phyloP scores from a whole-genome alignment of 2,888 invertebrate genomes.

The Drosophila anceps region DNA sequence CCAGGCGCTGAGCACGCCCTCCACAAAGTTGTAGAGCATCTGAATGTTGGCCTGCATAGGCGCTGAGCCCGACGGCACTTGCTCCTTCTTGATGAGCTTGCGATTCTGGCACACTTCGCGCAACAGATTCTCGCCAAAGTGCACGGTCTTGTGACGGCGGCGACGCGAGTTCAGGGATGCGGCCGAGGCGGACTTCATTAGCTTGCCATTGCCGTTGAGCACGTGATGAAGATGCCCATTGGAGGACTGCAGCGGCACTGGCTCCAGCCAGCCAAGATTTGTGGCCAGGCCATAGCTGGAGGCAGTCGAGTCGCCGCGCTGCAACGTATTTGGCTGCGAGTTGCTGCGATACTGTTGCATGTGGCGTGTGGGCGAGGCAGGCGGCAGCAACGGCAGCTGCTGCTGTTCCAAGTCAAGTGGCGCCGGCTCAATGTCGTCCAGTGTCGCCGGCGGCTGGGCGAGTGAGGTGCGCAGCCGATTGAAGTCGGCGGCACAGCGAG shows the following conservation, averaged over 20 bases:
- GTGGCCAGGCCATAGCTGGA: constrained; percentile 57
- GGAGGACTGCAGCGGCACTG: constrained; percentile 46
- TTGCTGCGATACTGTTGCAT: constrained; percentile 83
- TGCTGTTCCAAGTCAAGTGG: constrained; percentile 60
- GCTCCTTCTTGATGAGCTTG: constrained; percentile 86
- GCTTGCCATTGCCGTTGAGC: constrained; percentile 68
- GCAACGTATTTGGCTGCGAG: constrained; percentile 84
- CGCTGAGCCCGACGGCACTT: constrained; percentile 84
- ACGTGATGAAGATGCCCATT: constrained; percentile 60
- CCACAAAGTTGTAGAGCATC: constrained; percentile 93
- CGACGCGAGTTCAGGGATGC: constrained; percentile 89
- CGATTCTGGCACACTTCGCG: constrained; percentile 91
- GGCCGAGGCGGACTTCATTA: constrained; percentile 87
- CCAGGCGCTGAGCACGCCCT: constrained; percentile 92
- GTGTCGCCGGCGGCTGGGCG: constrained; percentile 81
- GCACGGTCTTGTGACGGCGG: constrained; percentile 91
- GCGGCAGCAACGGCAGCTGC: constrained; percentile 20
- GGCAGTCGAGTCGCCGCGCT: constrained; percentile 84
- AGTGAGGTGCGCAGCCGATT: constrained; percentile 84
- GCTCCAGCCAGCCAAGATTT: constrained; percentile 61
- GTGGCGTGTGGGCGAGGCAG: constrained; percentile 56
- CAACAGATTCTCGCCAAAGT: constrained; percentile 91
- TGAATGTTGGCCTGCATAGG: constrained; percentile 91
- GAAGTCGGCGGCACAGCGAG: constrained; percentile 85
- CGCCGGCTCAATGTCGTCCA: constrained; percentile 82